Base-by-base conservation (phyloP, 2,888 invertebrate species). In the Leptopilina syphax region DNA sequence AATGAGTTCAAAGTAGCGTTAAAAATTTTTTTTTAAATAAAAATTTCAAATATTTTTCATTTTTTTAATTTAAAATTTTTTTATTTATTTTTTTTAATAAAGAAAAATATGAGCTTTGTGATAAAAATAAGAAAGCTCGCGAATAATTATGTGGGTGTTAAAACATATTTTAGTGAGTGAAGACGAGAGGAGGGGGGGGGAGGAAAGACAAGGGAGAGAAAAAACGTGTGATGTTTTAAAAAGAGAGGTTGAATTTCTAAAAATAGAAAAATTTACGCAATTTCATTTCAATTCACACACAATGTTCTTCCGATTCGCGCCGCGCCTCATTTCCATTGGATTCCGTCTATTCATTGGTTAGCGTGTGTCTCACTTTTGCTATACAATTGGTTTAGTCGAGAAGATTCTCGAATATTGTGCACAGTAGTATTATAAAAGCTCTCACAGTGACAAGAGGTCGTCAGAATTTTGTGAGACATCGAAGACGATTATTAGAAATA, bases 391-490 rank as follows among this genome's bases (percentile, higher is more conserved):
- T 83, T 81, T 79, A 68, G 9, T 10, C 9, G 8, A 7, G 86
- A 86, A 86, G 76, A n/a, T 86, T 86, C 86, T 85, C 81, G 86
- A 86, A 85, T 79, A 83, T 80, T 79, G 82, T 79, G 77, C 84
- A 80, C 1, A 18, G 63, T 85, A 65, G 65, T 77, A 81, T 70
- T 86, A 85, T 85, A 85, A 85, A 84, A 85, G 68, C 81, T 18
- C 65, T 24, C 60, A 70, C 24, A 76, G 73, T 7, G 2, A n/a
- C 54, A 57, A 57, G 67, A 77, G 44, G 24, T 70, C 9, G 24
- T 65, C 70, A 67, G 60, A 80, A 47, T 13, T 54, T 54, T 44
- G 82, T 81, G 34, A 79, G 68, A 73, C 57, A 7, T 54, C 54
- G 2, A 7, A 24, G 18, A 44, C 10, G 50, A 27, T 27, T 13